Base-by-base conservation (phyloP, 53 echinoderm and acorn worm genomes). In the Stichopus horrens region DNA sequence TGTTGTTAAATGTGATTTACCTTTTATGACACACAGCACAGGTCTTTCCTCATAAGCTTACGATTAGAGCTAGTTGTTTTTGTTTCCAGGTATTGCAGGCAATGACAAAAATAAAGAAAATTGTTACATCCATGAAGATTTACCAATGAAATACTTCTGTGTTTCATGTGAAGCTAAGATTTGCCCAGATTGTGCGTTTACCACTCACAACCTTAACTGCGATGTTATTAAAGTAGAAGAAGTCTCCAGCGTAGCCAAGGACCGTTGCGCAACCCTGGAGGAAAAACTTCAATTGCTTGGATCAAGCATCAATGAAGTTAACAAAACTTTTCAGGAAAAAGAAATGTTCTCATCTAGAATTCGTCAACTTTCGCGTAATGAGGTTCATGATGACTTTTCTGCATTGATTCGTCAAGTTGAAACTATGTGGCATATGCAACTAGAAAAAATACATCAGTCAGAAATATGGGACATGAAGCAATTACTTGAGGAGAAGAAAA, bases 111-210 rank as follows among this genome's bases (percentile, higher is more conserved):
- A 16, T 2, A 16, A 68, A 16, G 68, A 76, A 0, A 76, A 5
- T 1, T 76, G 76, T 51, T 52, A 22, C 76, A 53, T 76, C 76
- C 76, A 76, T 14, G 76, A 81, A 81, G 81, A 81, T 4, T 16
- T 81, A 56, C 57, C 81, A 11, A 55, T 81, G 7, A 81, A 57
- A 57, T 81, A 81, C 55, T 81, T 81, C 4, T 81, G 81, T 55
- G 81, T 81, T 5, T 81, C 81, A 81, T 81, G 81, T 57, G 81
- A 81, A 55, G 54, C 81, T 13, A 81, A 81, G 20, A 57, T 81
- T 57, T 81, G 81, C 56, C 79, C 79, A 54, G 79, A 79, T 0
- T 79, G 79, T 79, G 79, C 20, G 52, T 10, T 79, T 53, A 9
- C 57, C 55, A 10, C 1, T 13, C 79, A 79, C 55, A 57, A n/a